Base-by-base conservation (phyloP, 1,140 invertebrate genomes). In the Brachionus asplanchnoidis region DNA sequence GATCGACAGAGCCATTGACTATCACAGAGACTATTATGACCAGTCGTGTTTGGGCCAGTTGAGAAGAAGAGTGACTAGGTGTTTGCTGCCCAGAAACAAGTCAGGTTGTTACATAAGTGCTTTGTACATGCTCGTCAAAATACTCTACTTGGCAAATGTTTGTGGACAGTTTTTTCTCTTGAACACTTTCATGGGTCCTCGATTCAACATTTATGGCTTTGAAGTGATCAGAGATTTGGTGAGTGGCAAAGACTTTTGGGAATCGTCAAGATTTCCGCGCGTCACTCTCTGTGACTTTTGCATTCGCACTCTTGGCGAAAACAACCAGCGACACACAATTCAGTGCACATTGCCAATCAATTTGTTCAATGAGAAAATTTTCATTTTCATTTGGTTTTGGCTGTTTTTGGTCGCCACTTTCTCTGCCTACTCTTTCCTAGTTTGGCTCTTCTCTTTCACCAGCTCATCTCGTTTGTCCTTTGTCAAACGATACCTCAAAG, bases 31-130 rank as follows among this genome's bases (percentile, higher is more conserved):
- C 12, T 75, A 73, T 44, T 66, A 73, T 20, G 70, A 84, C 46
- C 50, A 53, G 32, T 17, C 53, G 28, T 75, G 42, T 46, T 36
- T 46, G 7, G 53, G 23, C n/a, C 50, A 42, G 46, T 42, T 53
- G 28, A 60, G 75, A n/a, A 8, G 66, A 44, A 53, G 28, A 53
- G 6, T 66, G 14, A 56, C 28, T 1, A 75, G 65, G 14, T 46
- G 56, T 36, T 26, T 79, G 5, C 79, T 70, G 60, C 83, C 77
- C 26, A 40, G 44, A 23, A 88, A 88, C 65, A 83, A 87, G 8
- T 88, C 87, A 0, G 88, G 88, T 1, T 88, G 87, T 80, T 88
- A 88, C 85, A 86, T 88, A 8, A 87, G 87, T 1, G 87, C 86
- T 7, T 85, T 89, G 65, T 89, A 89, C 85, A 85, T 89, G 17